phyloP scores from a whole-genome alignment of 2,888 invertebrate species.

The Torymus tubicola region DNA sequence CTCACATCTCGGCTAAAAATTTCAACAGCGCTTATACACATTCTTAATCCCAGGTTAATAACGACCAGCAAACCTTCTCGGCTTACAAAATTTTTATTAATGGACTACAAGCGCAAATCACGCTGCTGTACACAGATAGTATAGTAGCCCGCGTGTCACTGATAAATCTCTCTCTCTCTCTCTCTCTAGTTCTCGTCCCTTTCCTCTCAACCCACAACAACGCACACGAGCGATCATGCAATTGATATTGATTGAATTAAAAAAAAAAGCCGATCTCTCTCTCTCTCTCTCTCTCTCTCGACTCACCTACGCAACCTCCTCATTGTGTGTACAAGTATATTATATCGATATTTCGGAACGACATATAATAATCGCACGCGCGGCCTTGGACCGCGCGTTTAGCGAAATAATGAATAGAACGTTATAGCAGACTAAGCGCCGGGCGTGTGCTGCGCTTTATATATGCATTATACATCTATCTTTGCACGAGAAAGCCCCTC shows the following conservation, averaged over 20 bases:
- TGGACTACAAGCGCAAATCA: background rate
- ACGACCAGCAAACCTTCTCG: no score
- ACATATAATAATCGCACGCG: slow-evolving; percentile 7
- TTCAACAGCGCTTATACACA: no score
- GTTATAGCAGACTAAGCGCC: slow-evolving; percentile 11
- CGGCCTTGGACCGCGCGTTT: slow-evolving; percentile 61
- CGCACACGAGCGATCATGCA: background rate
- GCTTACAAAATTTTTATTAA: no score
- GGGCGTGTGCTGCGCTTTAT: slow-evolving; percentile 19
- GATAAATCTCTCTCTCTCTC: slow-evolving; percentile 1
- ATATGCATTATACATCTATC: slow-evolving; percentile 29
- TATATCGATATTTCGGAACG: slow-evolving; percentile 43
- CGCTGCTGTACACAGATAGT: background rate
- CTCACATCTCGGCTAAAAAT: no score
- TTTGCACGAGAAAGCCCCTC: slow-evolving; percentile 22
- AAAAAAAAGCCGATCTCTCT: no score
- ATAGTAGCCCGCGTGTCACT: slow-evolving; percentile 15
- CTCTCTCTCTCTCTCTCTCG: background rate
- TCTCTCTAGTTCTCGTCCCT: no score
- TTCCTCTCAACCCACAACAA: no score
- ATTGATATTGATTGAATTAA: slow-evolving; percentile 30
- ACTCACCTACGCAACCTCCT: no score
- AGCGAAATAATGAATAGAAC: slow-evolving; percentile 61
- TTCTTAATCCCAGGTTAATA: no score
- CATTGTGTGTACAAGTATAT: no score